These are phyloP conservation scores for Lampris megalopsis DNA, from an alignment of 2,113 vertebrate genomes.

Conservation along the genomic window DNA sequence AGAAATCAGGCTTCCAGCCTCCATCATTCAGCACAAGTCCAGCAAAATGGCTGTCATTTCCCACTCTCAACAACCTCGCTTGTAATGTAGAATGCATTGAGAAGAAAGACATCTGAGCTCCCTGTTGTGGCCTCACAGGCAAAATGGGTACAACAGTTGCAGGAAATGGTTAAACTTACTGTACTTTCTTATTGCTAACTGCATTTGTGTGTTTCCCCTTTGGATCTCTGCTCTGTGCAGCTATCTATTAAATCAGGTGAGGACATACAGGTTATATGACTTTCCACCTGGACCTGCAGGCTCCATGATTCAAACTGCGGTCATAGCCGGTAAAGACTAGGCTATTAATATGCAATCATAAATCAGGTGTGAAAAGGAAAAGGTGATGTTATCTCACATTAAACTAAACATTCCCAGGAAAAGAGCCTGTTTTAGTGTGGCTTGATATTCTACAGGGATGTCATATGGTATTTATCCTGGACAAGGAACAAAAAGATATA, in stretches of 20 bases:
- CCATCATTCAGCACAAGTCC: constrained; percentile 49
- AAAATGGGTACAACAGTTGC: not conserved
- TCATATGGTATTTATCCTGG: constrained; percentile 8
- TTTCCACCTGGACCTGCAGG: constrained; percentile 6
- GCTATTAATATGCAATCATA: constrained; percentile 44
- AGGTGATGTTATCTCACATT: not conserved
- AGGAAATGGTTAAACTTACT: not conserved
- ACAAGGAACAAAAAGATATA: not conserved
- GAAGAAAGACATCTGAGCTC: constrained; percentile 8
- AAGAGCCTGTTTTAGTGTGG: constrained; percentile 17
- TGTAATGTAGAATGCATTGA: constrained; percentile 14
- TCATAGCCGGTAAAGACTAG: constrained; percentile 20
- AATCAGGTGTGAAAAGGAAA: constrained; percentile 28
- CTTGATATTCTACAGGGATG: constrained; percentile 3
- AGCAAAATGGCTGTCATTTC: constrained; percentile 33
- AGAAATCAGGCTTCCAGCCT: constrained; percentile 32
- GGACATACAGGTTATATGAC: constrained; percentile 28
- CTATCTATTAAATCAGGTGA: constrained; percentile 13
- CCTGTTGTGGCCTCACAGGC: constrained; percentile 24
- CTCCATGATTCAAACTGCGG: constrained; percentile 3
- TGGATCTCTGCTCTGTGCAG: constrained; percentile 6
- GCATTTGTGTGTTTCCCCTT: not conserved
- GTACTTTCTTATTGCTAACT: not conserved
- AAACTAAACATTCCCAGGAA: constrained; percentile 8
- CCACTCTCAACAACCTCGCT: constrained; percentile 1